Evolutionary conservation across 2,888 invertebrate genomes (phyloP), one percentile per base, ranked within the genome.

Genomic region (Anagyrus pseudococci): DNA sequence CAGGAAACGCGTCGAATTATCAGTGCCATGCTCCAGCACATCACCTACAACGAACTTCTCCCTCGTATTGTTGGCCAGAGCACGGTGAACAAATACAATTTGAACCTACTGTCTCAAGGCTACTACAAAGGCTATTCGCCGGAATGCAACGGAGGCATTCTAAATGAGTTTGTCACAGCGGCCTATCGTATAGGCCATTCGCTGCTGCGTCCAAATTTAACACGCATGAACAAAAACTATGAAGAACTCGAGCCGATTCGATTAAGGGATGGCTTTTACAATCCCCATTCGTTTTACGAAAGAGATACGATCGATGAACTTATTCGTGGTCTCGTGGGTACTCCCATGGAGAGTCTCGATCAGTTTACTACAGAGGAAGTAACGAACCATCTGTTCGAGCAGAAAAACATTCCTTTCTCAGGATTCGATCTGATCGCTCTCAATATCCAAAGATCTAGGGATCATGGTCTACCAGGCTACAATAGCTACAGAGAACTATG

Each of bases 281-380:
- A 90, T 75, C 90, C 93, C 37, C 96, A 96, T 71, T 89, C 91
- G 83, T 85, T 96, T 55, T 82, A 82, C 78, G 83, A 90, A 82
- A 88, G 88, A 13, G 87, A 88, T 40, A 89, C 94, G 85, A 84
- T 92, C 22, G 96, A 96, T 79, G 94, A 95, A 78, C 88, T 96
- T 48, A 85, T 90, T 64, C 87, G 96, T 56, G 96, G 96, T 33
- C 82, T 96, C 10, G 85, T 93, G 0, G 90, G 94, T 0, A 94
- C 94, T 0, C 94, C 95, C 0, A 94, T 96, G 92, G 96, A 96
- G 81, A 93, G 92, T 1, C 82, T 96, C 53, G 96, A 96, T 82
- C 94, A 95, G 79, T 95, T 96, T 78, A 92, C 96, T 71, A 95
- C 96, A 0, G 94, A 94, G 0, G 96, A 96, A 84, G 94, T 96